Conservation (phyloP, 23 tunicate species). For the Ciona savignyi region DNA sequence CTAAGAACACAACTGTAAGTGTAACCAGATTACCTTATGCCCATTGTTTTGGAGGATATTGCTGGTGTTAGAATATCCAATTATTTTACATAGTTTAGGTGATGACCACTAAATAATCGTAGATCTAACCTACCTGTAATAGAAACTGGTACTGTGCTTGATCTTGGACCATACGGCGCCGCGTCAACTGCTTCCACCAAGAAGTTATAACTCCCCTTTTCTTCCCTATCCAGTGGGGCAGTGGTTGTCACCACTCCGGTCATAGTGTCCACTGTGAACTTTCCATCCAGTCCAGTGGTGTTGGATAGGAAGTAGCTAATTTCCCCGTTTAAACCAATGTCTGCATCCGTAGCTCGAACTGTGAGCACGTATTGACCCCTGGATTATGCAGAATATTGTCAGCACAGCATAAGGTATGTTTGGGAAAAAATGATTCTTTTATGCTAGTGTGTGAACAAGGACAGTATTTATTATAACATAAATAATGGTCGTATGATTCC, state of each 20-base stretch:
- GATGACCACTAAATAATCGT: no score
- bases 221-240: conserved; percentile 49
- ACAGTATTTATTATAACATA: no score
- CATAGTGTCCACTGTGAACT: conserved; percentile 34
- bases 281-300: conserved; percentile 10
- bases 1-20: no score
- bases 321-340: conserved; percentile 45
- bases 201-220: conserved; percentile 13
- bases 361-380: conserved; percentile 76
- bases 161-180: conserved; percentile 54
- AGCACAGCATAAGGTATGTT: background rate
- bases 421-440: no score
- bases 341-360: conserved; percentile 72
- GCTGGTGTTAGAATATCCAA: no score
- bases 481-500: no score
- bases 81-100: no score
- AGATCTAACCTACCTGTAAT: conserved; percentile 45
- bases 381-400: background rate
- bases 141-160: conserved; percentile 31
- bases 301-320: conserved; percentile 35
- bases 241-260: conserved; percentile 66
- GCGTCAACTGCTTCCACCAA: conserved; percentile 60
- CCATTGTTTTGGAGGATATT: no score
- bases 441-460: no score
- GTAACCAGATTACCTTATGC: no score